A percentile compares a stretch with the other conserved stretches of the same genome.
These are phyloP conservation scores for Anas platyrhynchos DNA, from an alignment of 2,113 vertebrate species.

Conservation along the genomic window DNA sequence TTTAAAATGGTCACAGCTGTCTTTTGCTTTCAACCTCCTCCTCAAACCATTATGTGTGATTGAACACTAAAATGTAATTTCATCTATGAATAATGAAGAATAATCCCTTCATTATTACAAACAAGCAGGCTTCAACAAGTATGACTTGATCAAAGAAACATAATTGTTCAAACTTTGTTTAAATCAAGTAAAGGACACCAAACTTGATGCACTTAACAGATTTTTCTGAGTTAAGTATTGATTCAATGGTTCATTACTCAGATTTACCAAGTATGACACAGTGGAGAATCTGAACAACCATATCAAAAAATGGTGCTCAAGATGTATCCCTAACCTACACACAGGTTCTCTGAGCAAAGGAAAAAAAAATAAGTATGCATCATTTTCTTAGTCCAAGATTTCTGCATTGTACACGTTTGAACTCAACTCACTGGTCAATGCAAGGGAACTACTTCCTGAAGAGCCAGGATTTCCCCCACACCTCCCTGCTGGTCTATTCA, in stretches of 20 bases:
- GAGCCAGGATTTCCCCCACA: not conserved
- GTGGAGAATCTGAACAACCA: not conserved
- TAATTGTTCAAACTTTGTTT: not conserved
- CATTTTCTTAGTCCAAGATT: not conserved
- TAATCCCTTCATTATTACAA: not conserved
- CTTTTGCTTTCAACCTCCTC: not conserved
- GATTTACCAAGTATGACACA: not conserved
- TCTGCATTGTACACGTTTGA: not conserved
- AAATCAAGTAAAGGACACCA: not conserved
- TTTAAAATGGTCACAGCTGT: not conserved
- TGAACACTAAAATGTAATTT: not conserved
- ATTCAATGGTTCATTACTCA: too few species aligned
- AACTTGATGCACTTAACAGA: not conserved
- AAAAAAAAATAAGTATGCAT: not conserved
- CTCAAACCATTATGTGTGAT: not conserved
- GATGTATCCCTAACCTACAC: not conserved
- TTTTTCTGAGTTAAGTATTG: not conserved
- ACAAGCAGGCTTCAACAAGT: not conserved
- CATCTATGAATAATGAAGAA: not conserved
- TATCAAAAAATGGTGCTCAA: not conserved
- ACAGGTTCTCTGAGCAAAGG: not conserved
- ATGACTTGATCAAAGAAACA: not conserved
- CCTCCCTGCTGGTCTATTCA: not conserved
- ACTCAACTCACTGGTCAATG: not conserved
- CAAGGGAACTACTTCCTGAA: not conserved